Evolutionary conservation across 92 coral and sea anemone genomes (phyloP).

Genomic region (Phymanthus crucifer): DNA sequence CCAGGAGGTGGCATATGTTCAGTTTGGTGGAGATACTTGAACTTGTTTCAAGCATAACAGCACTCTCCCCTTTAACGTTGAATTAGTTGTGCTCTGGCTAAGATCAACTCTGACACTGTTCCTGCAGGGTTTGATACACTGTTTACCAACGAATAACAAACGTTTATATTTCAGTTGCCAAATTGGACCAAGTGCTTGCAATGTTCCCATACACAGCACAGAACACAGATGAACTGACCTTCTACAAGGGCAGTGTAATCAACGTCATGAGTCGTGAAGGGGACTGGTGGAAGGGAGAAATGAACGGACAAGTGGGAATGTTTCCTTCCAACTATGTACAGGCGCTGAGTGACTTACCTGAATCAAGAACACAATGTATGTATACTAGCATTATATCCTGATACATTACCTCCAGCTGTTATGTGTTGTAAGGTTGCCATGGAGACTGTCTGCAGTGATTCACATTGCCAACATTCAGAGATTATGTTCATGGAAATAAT

Average conservation of each 20-base stretch:
- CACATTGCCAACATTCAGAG: too few species aligned
- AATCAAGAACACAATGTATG: slow-evolving; percentile 91
- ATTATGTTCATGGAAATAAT: too few species aligned
- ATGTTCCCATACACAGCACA: slow-evolving; percentile 97
- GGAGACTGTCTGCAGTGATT: too few species aligned
- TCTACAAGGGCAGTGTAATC: slow-evolving; percentile 95
- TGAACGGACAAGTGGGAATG: slow-evolving; percentile 97
- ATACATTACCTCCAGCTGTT: too few species aligned
- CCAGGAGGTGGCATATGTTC: too few species aligned
- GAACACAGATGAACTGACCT: slow-evolving; percentile 87
- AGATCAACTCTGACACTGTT: not conserved
- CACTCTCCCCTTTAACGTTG: too few species aligned
- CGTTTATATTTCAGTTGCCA: slow-evolving; percentile 40
- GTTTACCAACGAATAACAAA: not conserved
- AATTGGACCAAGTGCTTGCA: slow-evolving; percentile 92
- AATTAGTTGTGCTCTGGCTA: too few species aligned
- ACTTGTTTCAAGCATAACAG: too few species aligned
- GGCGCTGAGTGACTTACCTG: slow-evolving; percentile 81
- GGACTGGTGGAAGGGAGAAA: slow-evolving; percentile 98
- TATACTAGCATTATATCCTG: slow-evolving; percentile 4
- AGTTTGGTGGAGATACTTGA: too few species aligned
- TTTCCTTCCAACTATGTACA: slow-evolving; percentile 97
- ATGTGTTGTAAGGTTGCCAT: too few species aligned
- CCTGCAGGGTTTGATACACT: not conserved
- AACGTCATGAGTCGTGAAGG: slow-evolving; percentile 89